Base-by-base conservation (phyloP, 2,888 invertebrate genomes). In the Eupeodes latifasciatus region DNA sequence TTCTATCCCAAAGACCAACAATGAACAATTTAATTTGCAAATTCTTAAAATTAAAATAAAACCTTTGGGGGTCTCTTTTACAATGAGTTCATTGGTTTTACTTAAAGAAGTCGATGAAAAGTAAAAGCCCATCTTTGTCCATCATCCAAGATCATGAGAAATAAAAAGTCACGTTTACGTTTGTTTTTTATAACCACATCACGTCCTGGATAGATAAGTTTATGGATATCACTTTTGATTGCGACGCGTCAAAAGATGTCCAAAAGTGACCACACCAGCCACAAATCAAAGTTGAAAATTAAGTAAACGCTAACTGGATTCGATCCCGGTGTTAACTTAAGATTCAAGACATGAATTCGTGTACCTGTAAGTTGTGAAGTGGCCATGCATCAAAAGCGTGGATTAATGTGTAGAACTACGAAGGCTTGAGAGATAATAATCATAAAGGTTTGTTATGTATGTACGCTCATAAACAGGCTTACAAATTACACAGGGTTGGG, bases 201-300 rank as follows among this genome's bases (percentile, higher is more conserved):
- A 87, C 83, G 83, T 87, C 66, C 59, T 16, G 9, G 40, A 40
- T 27, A 47, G 62, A 71, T 59, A 64, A 66, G 80, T 80, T 77
- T 75, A 79, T 79, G 75, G 75, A 34, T 27, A 27, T 82, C 55
- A 69, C 59, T 19, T 51, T 19, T 66, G 74, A 78, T 44, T 61
- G 77, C 74, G 74, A 51, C 69, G 62, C 69, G 62, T 74, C 74
- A 51, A 67, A 74, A 81, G 81, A 81, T 85, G 85, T 81, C 85
- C 85, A 85, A 81, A 75, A 81, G 61, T 87, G 76, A 72, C 79
- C 83, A 87, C 86, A 86, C 82, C 75, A 34, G 51, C 47, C 14
- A 61, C 47, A 64, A 40, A 10, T 14, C 10, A n/a, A 3, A 12
- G 69, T n/a, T 11, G 47, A 40, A 82, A 61, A 76, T 72, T 80